Evolutionary conservation across 2,797 vertebrate species (phyloP).

Genomic region (Mus spretus): DNA sequence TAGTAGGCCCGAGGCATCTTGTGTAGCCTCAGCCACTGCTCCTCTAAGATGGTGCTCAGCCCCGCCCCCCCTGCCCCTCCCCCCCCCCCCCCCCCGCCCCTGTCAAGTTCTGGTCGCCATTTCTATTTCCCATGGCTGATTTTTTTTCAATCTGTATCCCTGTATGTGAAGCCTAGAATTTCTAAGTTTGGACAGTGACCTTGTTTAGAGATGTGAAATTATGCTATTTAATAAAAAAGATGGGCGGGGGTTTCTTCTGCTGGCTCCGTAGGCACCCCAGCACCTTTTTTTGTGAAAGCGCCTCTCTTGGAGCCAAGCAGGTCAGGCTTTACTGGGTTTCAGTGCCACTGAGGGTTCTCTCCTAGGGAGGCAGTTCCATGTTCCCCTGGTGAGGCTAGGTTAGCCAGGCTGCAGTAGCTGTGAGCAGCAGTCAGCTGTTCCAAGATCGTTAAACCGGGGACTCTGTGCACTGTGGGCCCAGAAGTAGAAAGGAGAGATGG

Average conservation of each 20-base stretch:
- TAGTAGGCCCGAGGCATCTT: not conserved
- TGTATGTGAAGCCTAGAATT: not conserved
- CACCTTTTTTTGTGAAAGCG: accelerated
- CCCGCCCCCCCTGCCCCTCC: accelerated
- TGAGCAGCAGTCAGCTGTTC: not conserved
- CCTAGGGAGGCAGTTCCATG: not conserved
- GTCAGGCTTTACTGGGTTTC: accelerated
- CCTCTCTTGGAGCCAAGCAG: not conserved
- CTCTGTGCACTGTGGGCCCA: accelerated
- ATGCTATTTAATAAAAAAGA: not conserved
- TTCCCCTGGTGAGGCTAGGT: not conserved
- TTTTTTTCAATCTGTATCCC: not conserved
- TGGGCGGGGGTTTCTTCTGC: accelerated
- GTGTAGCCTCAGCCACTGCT: not conserved
- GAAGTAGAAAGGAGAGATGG: not conserved
- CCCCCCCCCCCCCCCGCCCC: accelerated
- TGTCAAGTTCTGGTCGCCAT: not conserved
- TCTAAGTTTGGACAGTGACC: accelerated
- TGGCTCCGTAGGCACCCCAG: not conserved
- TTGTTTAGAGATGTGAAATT: not conserved
- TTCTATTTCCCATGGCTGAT: not conserved
- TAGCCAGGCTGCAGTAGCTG: not conserved
- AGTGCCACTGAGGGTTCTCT: not conserved
- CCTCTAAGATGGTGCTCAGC: not conserved
- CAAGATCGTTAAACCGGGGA: not conserved